Conservation (phyloP, 2,113 vertebrate genomes). For the Myotis brandtii region DNA sequence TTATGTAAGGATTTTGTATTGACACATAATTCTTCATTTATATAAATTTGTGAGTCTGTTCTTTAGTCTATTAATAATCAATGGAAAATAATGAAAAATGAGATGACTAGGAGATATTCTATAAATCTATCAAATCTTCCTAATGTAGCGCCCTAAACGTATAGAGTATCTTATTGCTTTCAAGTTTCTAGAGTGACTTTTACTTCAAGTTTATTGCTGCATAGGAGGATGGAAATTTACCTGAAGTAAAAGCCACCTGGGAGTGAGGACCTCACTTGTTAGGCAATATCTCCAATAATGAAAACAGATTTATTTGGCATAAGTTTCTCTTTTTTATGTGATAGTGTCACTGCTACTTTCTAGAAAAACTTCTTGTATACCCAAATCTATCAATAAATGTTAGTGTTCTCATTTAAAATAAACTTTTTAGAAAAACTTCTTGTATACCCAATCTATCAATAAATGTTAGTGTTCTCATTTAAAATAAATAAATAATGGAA, state of each 20-base stretch:
- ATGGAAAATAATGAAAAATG: neutral
- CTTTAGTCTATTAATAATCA: neutral
- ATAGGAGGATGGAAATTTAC: neutral
- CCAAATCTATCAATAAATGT: conserved; percentile 92
- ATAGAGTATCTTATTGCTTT: neutral
- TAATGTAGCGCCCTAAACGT: neutral
- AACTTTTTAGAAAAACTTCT: conserved; percentile 88
- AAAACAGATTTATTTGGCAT: conserved; percentile 86
- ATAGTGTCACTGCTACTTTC: conserved; percentile 90
- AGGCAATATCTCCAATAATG: conserved; percentile 81
- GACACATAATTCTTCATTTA: neutral
- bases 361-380: conserved; percentile 90
- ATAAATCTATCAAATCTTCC: neutral
- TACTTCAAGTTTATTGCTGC: neutral
- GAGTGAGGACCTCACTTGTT: conserved; percentile 84
- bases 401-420: conserved; percentile 91
- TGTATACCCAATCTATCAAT: conserved; percentile 91
- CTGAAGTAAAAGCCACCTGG: conserved; percentile 73
- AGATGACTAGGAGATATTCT: neutral
- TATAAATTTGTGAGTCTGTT: neutral
- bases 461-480: conserved; percentile 94
- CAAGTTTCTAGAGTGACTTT: neutral
- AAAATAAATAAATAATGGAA: neutral
- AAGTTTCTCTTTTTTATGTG: conserved; percentile 85
- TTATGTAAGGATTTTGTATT: neutral